Conservation (phyloP, 2,797 vertebrate genomes). For the Lithobates sylvaticus region DNA sequence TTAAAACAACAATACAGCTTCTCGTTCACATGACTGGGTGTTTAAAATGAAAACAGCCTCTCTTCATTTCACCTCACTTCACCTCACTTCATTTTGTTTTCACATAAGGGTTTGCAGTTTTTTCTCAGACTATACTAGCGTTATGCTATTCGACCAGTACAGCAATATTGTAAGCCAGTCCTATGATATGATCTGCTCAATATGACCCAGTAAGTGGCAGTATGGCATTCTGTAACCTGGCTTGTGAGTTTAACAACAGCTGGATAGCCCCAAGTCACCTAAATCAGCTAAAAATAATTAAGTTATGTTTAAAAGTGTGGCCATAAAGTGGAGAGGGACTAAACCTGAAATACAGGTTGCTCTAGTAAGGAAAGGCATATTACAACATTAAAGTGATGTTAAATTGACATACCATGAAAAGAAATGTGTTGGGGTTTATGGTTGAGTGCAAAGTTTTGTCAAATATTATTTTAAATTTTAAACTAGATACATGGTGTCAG, state of each 20-base stretch:
- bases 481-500: neutral
- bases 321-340: neutral
- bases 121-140: too few relatives aligned
- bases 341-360: neutral
- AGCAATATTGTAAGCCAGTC: too few relatives aligned
- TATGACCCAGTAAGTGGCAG: too few relatives aligned
- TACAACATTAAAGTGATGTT: neutral
- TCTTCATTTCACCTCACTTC: too few relatives aligned
- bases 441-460: neutral
- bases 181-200: too few relatives aligned
- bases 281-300: neutral
- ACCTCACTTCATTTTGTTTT: too few relatives aligned
- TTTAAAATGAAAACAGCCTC: too few relatives aligned
- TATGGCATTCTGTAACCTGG: too few relatives aligned
- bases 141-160: too few relatives aligned
- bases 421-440: neutral
- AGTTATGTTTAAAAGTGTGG: neutral
- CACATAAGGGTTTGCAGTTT: too few relatives aligned
- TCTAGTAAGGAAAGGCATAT: neutral
- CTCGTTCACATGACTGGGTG: too few relatives aligned
- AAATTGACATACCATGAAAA: neutral
- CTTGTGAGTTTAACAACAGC: neutral
- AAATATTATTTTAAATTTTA: neutral
- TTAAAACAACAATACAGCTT: too few relatives aligned
- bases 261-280: neutral